Evolutionary conservation across 1,140 invertebrate genomes (phyloP).

Genomic region (Pseudomyrmex cubaensis): DNA sequence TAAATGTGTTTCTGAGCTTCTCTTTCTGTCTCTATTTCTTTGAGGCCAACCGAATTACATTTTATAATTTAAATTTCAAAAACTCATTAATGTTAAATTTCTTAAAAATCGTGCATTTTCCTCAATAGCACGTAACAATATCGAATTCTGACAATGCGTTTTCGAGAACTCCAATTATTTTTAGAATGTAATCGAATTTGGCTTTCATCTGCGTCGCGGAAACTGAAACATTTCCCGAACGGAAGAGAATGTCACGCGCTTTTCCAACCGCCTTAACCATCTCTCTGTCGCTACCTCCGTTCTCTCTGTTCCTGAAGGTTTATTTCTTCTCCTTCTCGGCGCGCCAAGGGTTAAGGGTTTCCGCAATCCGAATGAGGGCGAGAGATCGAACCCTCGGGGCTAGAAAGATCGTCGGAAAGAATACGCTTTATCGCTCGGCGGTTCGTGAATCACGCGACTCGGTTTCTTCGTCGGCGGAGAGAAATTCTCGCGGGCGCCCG

Average conservation of each 20-base stretch:
- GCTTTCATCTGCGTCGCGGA: neutral
- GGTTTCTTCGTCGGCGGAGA: slow-evolving; percentile 12
- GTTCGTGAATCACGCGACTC: slow-evolving; percentile 54
- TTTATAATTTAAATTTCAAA: neutral
- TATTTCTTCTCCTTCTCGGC: slow-evolving; percentile 38
- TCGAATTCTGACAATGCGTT: neutral
- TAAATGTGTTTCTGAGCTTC: slow-evolving; percentile 3
- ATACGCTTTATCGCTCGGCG: slow-evolving; percentile 62
- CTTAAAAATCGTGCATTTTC: neutral
- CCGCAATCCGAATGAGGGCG: slow-evolving; percentile 52
- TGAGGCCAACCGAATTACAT: neutral
- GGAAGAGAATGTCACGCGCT: neutral
- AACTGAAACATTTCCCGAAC: slow-evolving; percentile 1
- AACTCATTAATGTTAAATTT: no score
- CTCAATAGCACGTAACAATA: neutral
- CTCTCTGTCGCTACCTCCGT: slow-evolving; percentile 1
- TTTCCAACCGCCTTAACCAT: neutral
- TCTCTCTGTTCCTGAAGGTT: slow-evolving; percentile 35
- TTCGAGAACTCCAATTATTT: neutral
- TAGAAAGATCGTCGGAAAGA: slow-evolving; percentile 57
- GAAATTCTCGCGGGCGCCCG: slow-evolving; percentile 40
- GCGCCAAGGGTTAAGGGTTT: slow-evolving; percentile 56
- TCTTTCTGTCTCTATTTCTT: neutral
- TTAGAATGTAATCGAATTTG: slow-evolving; percentile 2
- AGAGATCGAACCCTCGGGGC: slow-evolving; percentile 64